phyloP scores from a whole-genome alignment of 1,140 invertebrate species.

The Panagrolaimus sp. region DNA sequence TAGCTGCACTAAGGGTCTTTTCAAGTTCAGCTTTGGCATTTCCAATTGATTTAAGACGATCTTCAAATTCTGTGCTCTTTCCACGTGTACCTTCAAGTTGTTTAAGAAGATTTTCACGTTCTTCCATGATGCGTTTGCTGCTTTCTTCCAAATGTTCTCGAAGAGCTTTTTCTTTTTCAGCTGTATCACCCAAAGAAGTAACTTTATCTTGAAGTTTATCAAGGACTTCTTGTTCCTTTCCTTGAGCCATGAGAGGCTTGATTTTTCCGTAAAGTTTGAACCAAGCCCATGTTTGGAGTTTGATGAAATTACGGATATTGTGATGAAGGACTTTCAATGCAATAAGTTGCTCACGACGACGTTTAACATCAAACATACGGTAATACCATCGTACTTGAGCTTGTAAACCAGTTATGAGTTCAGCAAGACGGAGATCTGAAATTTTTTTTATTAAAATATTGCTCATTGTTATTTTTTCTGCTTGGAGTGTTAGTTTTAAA shows the following conservation, averaged over 20 bases:
- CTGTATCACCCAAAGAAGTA: conserved; percentile 80
- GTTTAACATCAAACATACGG: conserved; percentile 40
- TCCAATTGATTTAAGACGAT: conserved; percentile 30
- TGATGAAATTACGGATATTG: conserved; percentile 95
- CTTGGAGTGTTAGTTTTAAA: conserved; percentile 61
- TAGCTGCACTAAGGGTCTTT: conserved; percentile 30
- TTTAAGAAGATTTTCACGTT: conserved; percentile 63
- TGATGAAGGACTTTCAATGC: conserved; percentile 94
- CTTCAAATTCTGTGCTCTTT: conserved; percentile 33
- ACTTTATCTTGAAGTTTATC: conserved; percentile 91
- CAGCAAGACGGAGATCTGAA: neutral
- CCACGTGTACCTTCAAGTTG: conserved; percentile 31
- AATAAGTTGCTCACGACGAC: conserved; percentile 65
- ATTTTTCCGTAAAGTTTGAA: conserved; percentile 62
- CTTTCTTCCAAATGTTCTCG: conserved; percentile 94
- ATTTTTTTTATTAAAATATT: too few relatives aligned
- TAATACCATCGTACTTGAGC: conserved; percentile 54
- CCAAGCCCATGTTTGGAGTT: conserved; percentile 97
- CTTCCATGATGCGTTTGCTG: conserved; percentile 83
- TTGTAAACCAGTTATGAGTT: conserved; percentile 93
- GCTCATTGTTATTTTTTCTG: too few relatives aligned
- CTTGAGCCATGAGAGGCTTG: conserved; percentile 70
- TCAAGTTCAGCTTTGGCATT: conserved; percentile 71
- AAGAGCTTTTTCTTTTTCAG: conserved; percentile 69
- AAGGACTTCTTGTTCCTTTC: conserved; percentile 89